Evolutionary conservation across 2,888 invertebrate species (phyloP).

Genomic region (Girardia tigrina): DNA sequence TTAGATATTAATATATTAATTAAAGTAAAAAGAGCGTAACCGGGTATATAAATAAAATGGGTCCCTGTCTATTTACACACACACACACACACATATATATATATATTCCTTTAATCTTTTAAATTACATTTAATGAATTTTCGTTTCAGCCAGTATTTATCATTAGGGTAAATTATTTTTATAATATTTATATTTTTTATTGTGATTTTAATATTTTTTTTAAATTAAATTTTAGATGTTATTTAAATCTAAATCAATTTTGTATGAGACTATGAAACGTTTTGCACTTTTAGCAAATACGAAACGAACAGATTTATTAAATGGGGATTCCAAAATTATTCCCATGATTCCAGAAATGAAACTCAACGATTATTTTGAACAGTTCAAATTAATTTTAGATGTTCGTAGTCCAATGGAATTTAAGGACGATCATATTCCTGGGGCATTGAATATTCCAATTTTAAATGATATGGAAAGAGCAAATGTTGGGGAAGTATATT

Average conservation of each 20-base stretch:
- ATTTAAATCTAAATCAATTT: background rate
- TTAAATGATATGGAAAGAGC: conserved; percentile 1
- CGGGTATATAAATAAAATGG: too few relatives aligned
- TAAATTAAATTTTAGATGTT: background rate
- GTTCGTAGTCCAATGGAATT: conserved; percentile 31
- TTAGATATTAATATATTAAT: too few relatives aligned
- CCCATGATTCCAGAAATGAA: too few relatives aligned
- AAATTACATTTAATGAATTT: background rate
- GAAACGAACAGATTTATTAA: background rate
- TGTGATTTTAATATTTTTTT: background rate
- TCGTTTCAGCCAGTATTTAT: background rate
- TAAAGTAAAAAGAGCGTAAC: too few relatives aligned
- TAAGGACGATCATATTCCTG: conserved; percentile 15
- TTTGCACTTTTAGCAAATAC: background rate
- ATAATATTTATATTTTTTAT: background rate
- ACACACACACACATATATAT: too few relatives aligned
- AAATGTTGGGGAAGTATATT: background rate
- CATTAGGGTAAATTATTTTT: background rate
- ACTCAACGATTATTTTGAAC: background rate
- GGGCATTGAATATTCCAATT: conserved; percentile 31
- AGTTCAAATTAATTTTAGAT: conserved; percentile 29
- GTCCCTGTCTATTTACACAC: too few relatives aligned
- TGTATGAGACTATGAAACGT: background rate
- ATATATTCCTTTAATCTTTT: background rate
- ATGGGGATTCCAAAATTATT: too few relatives aligned